A percentile compares a stretch with the other conserved stretches of the same genome.
Evolutionary conservation across 1,140 invertebrate species (phyloP).

Genomic region (Gonatopus flavifemur): DNA sequence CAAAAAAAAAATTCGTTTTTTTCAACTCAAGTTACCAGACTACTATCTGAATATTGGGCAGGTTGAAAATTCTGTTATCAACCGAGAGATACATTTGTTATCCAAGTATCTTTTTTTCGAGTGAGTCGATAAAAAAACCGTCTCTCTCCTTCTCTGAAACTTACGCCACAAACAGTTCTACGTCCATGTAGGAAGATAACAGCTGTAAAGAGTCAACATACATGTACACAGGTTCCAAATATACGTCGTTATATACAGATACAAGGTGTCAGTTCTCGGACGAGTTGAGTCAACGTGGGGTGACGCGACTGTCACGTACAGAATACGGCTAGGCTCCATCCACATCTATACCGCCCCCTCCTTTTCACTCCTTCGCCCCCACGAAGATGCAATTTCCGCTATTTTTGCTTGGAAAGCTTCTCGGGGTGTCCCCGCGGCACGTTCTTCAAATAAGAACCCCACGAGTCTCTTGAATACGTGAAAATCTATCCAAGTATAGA

Average conservation of each 20-base stretch:
- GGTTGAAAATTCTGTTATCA: no score
- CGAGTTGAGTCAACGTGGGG: slow-evolving; percentile 11
- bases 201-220: slow-evolving; percentile 53
- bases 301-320: slow-evolving; percentile 52
- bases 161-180: no score
- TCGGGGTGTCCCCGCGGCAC: slow-evolving; percentile 49
- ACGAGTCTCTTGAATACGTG: slow-evolving; percentile 11
- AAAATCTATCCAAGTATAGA: no score
- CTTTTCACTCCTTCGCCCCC: slow-evolving; percentile 19
- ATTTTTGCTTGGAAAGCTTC: slow-evolving; percentile 57
- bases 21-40: no score
- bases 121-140: no score
- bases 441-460: slow-evolving; percentile 53
- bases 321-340: slow-evolving; percentile 45
- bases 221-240: slow-evolving; percentile 46
- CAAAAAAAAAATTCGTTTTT: no score
- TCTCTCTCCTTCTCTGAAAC: no score
- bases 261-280: slow-evolving; percentile 42
- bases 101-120: no score
- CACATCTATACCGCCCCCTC: slow-evolving; percentile 26
- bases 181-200: slow-evolving; percentile 36
- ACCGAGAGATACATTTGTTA: no score
- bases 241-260: slow-evolving; percentile 44
- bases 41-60: no score
- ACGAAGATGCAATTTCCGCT: slow-evolving; percentile 56